phyloP scores from a whole-genome alignment of 2,888 invertebrate genomes.

The Agrochola lychnidis region DNA sequence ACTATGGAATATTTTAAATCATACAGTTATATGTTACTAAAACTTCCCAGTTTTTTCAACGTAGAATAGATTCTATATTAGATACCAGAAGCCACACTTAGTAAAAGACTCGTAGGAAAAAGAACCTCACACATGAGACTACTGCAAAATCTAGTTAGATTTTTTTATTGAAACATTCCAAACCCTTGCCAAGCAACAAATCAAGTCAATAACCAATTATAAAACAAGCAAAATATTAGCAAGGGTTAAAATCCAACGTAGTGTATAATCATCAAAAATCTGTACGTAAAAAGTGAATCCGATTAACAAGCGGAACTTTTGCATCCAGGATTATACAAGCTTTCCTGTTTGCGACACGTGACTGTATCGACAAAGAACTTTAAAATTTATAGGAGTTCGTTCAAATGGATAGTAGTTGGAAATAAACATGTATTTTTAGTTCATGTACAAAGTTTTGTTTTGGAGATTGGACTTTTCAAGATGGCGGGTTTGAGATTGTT shows the following conservation, averaged over 20 bases:
- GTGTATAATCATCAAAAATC: slow-evolving; percentile 55
- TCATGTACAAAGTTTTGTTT: slow-evolving; percentile 36
- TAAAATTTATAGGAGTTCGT: slow-evolving; percentile 50
- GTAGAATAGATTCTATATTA: background rate
- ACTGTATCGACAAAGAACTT: slow-evolving; percentile 52
- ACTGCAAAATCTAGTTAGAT: background rate
- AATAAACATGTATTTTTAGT: slow-evolving; percentile 48
- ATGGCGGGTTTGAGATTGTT: slow-evolving; percentile 22
- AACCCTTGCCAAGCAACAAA: background rate
- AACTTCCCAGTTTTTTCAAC: background rate
- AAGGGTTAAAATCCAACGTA: slow-evolving; percentile 39
- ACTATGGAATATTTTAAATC: slow-evolving; percentile 4
- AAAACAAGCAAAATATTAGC: slow-evolving; percentile 16
- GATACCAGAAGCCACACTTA: background rate
- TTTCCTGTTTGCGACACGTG: slow-evolving; percentile 60
- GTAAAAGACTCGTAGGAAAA: background rate
- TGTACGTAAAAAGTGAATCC: slow-evolving; percentile 66
- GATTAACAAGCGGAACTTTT: slow-evolving; percentile 68
- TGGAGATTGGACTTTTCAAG: slow-evolving; percentile 33
- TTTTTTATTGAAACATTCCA: too few species aligned
- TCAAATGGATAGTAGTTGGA: slow-evolving; percentile 36
- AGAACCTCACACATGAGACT: background rate
- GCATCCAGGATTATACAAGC: slow-evolving; percentile 64
- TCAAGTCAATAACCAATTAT: background rate
- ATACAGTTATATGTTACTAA: background rate